Percentiles rank a stretch among this genome's conserved stretches.
Evolutionary conservation across 2,888 invertebrate species (phyloP).

Genomic region (Tetranychus piercei): DNA sequence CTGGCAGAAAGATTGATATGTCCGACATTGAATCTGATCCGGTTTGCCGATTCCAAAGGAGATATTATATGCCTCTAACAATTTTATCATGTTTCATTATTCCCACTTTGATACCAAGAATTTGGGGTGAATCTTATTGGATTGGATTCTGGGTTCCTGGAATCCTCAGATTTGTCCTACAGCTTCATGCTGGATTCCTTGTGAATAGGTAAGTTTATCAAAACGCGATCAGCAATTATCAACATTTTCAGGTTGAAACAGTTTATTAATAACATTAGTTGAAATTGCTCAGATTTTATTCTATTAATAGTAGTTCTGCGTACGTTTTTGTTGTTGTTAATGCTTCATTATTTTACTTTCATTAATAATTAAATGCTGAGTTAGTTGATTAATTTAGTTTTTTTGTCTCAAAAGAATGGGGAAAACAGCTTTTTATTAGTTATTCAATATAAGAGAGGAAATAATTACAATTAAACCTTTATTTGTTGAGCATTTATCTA

Average conservation of each 20-base stretch:
- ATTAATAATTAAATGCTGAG: no score
- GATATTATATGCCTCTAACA: constrained; percentile 34
- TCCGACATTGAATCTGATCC: constrained; percentile 36
- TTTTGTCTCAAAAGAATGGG: no score
- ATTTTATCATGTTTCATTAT: constrained; percentile 35
- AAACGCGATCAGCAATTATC: neutral
- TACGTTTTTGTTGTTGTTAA: no score
- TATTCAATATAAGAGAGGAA: no score
- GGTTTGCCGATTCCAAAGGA: constrained; percentile 35
- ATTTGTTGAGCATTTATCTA: no score
- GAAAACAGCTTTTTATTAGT: no score
- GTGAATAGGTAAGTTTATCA: constrained; percentile 32
- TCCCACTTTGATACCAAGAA: constrained; percentile 36
- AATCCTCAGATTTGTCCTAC: constrained; percentile 34
- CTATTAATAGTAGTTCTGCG: no score
- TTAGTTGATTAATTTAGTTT: no score
- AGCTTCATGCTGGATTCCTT: constrained; percentile 38
- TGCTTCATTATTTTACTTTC: no score
- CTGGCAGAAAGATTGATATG: constrained; percentile 36
- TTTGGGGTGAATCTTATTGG: constrained; percentile 35
- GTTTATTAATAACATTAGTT: neutral
- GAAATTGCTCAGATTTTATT: no score
- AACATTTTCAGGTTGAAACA: neutral
- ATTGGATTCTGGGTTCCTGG: constrained; percentile 33
- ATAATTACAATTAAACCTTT: no score